These are phyloP conservation scores for Scaptomyza caliginosa DNA, from an alignment of 2,888 invertebrate species.

Conservation along the genomic window DNA sequence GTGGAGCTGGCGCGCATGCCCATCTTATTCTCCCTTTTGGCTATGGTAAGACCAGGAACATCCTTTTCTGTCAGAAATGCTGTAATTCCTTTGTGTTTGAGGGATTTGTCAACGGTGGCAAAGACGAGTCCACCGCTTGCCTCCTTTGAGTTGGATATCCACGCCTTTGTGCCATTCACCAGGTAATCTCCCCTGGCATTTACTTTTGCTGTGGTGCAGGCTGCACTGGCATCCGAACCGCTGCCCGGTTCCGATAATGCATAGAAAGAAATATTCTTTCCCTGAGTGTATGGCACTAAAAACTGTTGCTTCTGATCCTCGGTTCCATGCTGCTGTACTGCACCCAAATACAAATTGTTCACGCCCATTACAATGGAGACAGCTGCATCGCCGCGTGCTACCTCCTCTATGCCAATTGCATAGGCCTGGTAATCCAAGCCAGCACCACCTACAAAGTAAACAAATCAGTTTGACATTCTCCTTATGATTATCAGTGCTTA, in stretches of 20 bases:
- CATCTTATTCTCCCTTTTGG: constrained; percentile 97
- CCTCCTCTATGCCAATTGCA: constrained; percentile 96
- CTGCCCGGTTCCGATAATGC: constrained; percentile 97
- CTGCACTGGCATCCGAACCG: constrained; percentile 97
- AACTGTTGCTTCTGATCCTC: constrained; percentile 91
- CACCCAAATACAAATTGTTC: constrained; percentile 94
- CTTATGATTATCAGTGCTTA: constrained; percentile 20
- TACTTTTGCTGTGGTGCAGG: constrained; percentile 91
- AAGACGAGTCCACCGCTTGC: constrained; percentile 92
- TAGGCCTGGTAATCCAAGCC: constrained; percentile 96
- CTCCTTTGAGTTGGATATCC: constrained; percentile 96
- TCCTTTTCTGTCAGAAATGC: constrained; percentile 94
- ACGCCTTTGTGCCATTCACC: constrained; percentile 94
- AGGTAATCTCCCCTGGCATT: constrained; percentile 87
- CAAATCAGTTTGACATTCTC: not conserved
- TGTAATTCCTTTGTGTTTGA: constrained; percentile 91
- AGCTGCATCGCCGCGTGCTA: constrained; percentile 94
- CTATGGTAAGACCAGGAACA: constrained; percentile 90
- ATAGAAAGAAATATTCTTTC: constrained; percentile 92
- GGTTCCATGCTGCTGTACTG: constrained; percentile 90
- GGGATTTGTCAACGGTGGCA: constrained; percentile 93
- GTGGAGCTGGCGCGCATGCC: constrained; percentile 93
- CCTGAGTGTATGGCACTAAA: constrained; percentile 89
- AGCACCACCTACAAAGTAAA: constrained; percentile 87
- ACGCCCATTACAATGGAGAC: constrained; percentile 97